Base-by-base conservation (phyloP, 2,113 vertebrate genomes). In the Lagopus muta region DNA sequence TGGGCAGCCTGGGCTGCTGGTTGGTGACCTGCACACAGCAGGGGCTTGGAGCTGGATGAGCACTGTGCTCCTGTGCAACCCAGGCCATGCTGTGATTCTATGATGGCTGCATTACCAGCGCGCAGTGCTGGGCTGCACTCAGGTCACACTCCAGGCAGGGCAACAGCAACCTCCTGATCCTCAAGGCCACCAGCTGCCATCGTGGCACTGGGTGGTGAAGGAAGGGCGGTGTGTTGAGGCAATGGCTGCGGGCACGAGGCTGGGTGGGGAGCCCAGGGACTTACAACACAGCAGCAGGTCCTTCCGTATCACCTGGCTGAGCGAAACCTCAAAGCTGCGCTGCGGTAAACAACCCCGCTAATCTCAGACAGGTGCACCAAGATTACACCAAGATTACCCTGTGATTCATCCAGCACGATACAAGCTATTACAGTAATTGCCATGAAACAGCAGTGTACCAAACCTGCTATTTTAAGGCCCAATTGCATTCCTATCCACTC, bases 221-320 rank as follows among this genome's bases (percentile, higher is more conserved):
- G 7, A 13, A 50, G 30, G 24, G 40, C 4, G 5, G 25, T 2
- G 6, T 0, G 10, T 3, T 48, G 17, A 0, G 2, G 13, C 3
- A 60, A 86, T 21, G 18, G 47, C 2, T 2, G 9, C 42, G 38
- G 12, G 11, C 11, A 25, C 34, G 9, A 58, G 38, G 10, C 3
- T n/a, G 42, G 22, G 13, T 5, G 18, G 28, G 52, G 52, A 80
- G 72, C 52, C 0, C 0, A 72, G 17, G 52, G 2, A 34, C 27
- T 30, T 8, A 20, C 22, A 66, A 62, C 13, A 14, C 16, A 13
- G 11, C 10, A 60, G 20, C 15, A 40, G 48, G n/a, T 67, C 60
- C 52, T n/a, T 52, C 73, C 25, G 10, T 4, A 28, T 20, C 32
- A 34, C 4, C 55, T 75, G 25, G 4, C 24, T 6, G 17, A 2